Evolutionary conservation across 1,140 invertebrate species (phyloP), one percentile per base, ranked within the genome.

Genomic region (Ganaspis sp.): DNA sequence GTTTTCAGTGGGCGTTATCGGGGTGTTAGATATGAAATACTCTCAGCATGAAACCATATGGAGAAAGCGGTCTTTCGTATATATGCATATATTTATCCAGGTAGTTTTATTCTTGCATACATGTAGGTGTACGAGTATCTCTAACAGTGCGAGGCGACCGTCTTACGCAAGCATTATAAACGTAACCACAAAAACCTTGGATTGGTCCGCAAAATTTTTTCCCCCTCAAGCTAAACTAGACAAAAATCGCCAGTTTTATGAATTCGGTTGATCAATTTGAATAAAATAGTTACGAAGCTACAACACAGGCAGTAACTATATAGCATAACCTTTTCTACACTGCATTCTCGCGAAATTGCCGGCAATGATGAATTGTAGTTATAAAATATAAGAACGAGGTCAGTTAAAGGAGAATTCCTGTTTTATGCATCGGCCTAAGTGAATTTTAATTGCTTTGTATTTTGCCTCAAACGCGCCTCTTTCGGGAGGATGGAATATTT

Each of bases 11-110:
- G 58, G 58, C 58, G 58, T 64, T 29, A 64, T 29, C 58, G 6
- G 58, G 58, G 58, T 64, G 58, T 64, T 64, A 64, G 58, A 29
- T 64, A 64, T 64, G 58, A 64, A 64, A 64, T 64, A 64, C 23
- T 64, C 58, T 34, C 23, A 26, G 23, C 23, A n/a, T 64, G 58
- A 64, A 64, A 64, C 58, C 58, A 29, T 64, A 64, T 64, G 58
- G 58, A 64, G 58, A 64, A 64, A 64, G 58, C 4, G 58, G 58
- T 64, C 23, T 64, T 26, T 26, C 53, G 17, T 54, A 54, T 54
- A 12, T 58, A 64, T 64, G 54, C 26, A 29, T 29, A 64, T 64
- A 64, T 29, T 64, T 64, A 64, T 29, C 26, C 58, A 34, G 26
- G 26, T 64, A 29, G 26, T 64, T 29, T n/a, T 64, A 34, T 49